phyloP scores from a whole-genome alignment of 2,113 vertebrate genomes.

The Clarias magur region DNA sequence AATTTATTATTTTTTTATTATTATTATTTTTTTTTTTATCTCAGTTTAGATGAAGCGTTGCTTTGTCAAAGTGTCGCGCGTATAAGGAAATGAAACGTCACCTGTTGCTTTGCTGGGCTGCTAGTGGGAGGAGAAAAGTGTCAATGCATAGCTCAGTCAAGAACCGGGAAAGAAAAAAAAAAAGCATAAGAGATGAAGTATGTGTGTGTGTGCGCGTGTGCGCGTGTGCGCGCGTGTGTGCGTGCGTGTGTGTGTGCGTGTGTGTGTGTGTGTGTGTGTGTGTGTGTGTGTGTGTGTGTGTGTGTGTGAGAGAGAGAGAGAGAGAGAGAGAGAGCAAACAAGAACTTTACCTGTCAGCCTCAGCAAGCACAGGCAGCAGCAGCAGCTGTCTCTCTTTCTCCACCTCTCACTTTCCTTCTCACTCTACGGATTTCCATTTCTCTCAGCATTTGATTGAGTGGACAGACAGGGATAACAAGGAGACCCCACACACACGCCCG shows the following conservation, averaged over 20 bases:
- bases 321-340: conserved; percentile 16
- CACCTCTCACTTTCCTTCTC: conserved; percentile 16
- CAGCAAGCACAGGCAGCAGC: conserved; percentile 15
- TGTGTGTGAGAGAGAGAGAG: not conserved
- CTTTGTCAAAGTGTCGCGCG: too few relatives aligned
- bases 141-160: not conserved
- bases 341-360: conserved; percentile 28
- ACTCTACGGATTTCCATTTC: not conserved
- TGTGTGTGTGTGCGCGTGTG: too few relatives aligned
- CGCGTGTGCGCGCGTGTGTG: too few relatives aligned
- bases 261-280: too few relatives aligned
- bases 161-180: conserved; percentile 19
- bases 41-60: not conserved
- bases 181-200: conserved; percentile 49
- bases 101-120: not conserved
- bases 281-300: too few relatives aligned
- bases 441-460: conserved; percentile 17
- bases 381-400: conserved; percentile 7
- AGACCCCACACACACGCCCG: conserved; percentile 31
- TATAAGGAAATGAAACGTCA: not conserved
- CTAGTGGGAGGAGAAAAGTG: not conserved
- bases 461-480: conserved; percentile 38
- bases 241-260: too few relatives aligned
- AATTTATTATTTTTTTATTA: too few relatives aligned
- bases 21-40: too few relatives aligned